Evolutionary conservation across 2,113 vertebrate species (phyloP).

Genomic region (Rhinopomastus cyanomelas): DNA sequence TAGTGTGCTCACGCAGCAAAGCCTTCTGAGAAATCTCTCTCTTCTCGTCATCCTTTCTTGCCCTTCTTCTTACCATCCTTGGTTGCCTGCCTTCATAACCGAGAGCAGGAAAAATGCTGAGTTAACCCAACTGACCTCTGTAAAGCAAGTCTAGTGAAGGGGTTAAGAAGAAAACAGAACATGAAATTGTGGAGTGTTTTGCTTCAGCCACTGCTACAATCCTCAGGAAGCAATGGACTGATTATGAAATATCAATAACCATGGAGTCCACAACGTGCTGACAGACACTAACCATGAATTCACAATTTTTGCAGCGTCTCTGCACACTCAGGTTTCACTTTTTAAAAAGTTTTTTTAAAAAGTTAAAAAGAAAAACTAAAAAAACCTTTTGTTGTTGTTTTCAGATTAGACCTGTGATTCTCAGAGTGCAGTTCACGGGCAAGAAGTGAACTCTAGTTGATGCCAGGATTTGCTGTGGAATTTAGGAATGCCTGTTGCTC

Average conservation of each 20-base stretch:
- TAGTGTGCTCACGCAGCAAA: not conserved
- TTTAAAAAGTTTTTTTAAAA: not conserved
- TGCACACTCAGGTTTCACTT: not conserved
- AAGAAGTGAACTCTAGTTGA: not conserved
- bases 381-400: not conserved
- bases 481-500: not conserved
- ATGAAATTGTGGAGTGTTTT: not conserved
- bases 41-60: not conserved
- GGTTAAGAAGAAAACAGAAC: not conserved
- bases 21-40: not conserved
- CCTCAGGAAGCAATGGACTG: not conserved
- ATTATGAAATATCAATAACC: not conserved
- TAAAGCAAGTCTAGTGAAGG: not conserved
- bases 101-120: not conserved
- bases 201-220: not conserved
- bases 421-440: not conserved
- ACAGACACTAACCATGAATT: not conserved
- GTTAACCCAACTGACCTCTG: not conserved
- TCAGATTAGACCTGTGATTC: not conserved
- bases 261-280: not conserved
- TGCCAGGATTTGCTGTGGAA: not conserved
- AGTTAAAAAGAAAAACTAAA: not conserved
- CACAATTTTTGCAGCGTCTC: not conserved
- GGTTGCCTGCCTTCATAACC: not conserved
- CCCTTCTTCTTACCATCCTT: not conserved